phyloP scores from a whole-genome alignment of 2,888 invertebrate genomes.

The Diaperis boleti region DNA sequence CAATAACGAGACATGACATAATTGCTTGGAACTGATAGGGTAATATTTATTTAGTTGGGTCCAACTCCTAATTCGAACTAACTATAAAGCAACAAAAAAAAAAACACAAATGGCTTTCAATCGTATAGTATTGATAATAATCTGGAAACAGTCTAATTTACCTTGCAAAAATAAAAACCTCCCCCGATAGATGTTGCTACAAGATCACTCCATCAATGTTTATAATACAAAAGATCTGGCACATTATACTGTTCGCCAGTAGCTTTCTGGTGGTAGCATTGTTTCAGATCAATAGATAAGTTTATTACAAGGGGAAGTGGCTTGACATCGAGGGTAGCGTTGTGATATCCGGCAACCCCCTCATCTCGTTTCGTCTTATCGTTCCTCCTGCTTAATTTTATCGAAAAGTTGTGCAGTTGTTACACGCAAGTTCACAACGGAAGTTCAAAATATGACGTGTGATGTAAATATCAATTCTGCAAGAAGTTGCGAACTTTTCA shows the following conservation, averaged over 20 bases:
- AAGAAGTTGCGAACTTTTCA: slow-evolving; percentile 17
- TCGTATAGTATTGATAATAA: too few species aligned
- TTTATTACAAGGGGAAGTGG: slow-evolving; percentile 39
- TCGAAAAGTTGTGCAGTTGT: slow-evolving; percentile 39
- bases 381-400: slow-evolving; percentile 35
- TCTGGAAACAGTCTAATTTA: too few species aligned
- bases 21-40: too few species aligned
- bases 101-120: too few species aligned
- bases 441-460: slow-evolving; percentile 26
- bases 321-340: slow-evolving; percentile 34
- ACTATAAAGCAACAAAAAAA: too few species aligned
- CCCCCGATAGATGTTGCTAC: too few species aligned
- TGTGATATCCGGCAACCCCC: slow-evolving; percentile 34
- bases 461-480: slow-evolving; percentile 20
- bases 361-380: slow-evolving; percentile 35
- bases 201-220: too few species aligned
- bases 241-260: background rate
- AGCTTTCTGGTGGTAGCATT: slow-evolving; percentile 25
- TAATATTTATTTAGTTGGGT: too few species aligned
- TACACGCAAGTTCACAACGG: slow-evolving; percentile 25
- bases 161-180: too few species aligned
- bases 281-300: slow-evolving; percentile 42
- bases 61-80: too few species aligned
- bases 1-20: too few species aligned
- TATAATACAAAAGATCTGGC: background rate